Conservation (phyloP, 2,888 invertebrate species). For the Corythucha ciliata region DNA sequence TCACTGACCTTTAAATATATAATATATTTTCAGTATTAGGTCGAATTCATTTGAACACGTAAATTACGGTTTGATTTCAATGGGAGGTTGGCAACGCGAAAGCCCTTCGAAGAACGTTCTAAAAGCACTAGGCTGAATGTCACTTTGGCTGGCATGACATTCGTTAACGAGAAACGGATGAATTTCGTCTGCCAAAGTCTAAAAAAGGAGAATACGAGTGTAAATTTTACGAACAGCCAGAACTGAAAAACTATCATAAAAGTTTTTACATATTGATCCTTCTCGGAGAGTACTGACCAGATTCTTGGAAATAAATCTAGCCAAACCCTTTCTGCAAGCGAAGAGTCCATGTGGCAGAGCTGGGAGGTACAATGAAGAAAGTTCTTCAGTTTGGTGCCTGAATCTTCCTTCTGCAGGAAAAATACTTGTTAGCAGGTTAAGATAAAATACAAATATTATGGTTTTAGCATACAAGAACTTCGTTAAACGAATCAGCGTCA, state of each 20-base stretch:
- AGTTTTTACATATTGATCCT: slow-evolving; percentile 59
- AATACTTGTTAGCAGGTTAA: no score
- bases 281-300: slow-evolving; percentile 77
- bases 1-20: slow-evolving; percentile 38
- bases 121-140: slow-evolving; percentile 83
- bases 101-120: slow-evolving; percentile 90
- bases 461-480: no score
- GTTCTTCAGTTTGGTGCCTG: slow-evolving; percentile 58
- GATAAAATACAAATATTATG: no score
- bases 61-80: slow-evolving; percentile 70
- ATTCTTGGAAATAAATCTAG: slow-evolving; percentile 74
- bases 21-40: background rate
- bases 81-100: slow-evolving; percentile 71
- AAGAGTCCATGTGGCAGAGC: slow-evolving; percentile 85
- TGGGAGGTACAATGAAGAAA: slow-evolving; percentile 76
- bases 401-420: no score
- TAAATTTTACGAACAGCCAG: background rate
- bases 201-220: slow-evolving; percentile 34
- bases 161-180: slow-evolving; percentile 88
- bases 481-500: no score
- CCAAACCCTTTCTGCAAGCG: slow-evolving; percentile 85
- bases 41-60: background rate
- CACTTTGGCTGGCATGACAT: slow-evolving; percentile 85
- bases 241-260: background rate
- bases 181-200: slow-evolving; percentile 73